Conservation (phyloP, 2,113 vertebrate genomes). For the Dasyornis broadbenti region DNA sequence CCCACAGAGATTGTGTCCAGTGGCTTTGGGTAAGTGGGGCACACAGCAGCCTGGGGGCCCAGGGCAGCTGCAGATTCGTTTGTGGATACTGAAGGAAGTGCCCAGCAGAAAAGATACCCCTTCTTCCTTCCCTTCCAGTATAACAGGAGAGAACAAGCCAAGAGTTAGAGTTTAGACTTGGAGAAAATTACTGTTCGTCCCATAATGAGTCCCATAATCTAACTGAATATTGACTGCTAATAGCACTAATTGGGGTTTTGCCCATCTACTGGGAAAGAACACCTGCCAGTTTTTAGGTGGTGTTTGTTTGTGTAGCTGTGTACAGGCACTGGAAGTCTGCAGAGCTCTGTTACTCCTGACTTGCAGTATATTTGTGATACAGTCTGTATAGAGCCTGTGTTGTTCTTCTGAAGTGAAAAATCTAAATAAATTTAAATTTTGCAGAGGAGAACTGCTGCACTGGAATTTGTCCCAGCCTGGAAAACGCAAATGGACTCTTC, state of each 20-base stretch:
- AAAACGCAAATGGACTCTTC: conserved; percentile 84
- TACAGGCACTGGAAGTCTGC: background rate
- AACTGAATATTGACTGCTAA: background rate
- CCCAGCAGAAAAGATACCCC: background rate
- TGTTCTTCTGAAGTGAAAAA: background rate
- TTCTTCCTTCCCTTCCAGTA: background rate
- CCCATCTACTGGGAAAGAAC: background rate
- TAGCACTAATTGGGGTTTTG: background rate
- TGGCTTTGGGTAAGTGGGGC: conserved; percentile 82
- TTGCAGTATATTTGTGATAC: background rate
- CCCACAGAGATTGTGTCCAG: conserved; percentile 84
- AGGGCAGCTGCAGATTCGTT: background rate
- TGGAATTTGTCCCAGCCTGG: conserved; percentile 86
- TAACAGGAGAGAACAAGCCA: background rate
- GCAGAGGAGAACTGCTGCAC: conserved; percentile 87
- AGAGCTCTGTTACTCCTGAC: background rate
- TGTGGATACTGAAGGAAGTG: background rate
- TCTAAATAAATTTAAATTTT: background rate
- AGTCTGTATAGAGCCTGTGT: rapidly evolving
- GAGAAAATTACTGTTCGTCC: background rate
- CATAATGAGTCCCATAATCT: background rate
- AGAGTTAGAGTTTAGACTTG: background rate
- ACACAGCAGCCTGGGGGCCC: background rate
- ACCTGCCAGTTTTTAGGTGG: background rate
- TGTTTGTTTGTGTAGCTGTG: background rate